These are phyloP conservation scores for Eupithecia exiguata DNA, from an alignment of 2,888 invertebrate species.

Conservation along the genomic window DNA sequence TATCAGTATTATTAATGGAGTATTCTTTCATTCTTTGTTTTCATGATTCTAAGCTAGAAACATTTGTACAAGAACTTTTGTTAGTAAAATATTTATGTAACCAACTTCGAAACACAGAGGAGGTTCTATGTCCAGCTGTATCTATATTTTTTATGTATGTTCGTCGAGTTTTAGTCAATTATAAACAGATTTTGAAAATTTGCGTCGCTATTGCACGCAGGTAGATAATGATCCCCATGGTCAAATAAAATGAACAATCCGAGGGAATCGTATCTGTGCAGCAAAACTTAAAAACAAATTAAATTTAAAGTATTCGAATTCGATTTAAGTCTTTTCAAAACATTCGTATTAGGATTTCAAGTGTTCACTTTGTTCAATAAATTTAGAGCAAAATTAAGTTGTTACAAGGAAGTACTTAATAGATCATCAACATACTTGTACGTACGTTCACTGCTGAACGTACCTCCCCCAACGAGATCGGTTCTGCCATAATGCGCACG, in stretches of 20 bases:
- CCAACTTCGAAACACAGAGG: no score
- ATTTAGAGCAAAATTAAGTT: not conserved
- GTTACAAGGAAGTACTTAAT: not conserved
- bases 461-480: not conserved
- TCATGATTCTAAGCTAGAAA: not conserved
- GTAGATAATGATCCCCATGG: no score
- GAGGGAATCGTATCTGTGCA: no score
- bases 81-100: not conserved
- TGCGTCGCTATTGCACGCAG: no score
- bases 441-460: not conserved
- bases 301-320: no score
- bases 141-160: no score
- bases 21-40: not conserved
- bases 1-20: slow-evolving; percentile 2
- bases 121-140: no score
- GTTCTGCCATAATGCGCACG: not conserved
- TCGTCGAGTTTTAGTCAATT: no score
- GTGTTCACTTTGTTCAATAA: not conserved
- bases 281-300: no score
- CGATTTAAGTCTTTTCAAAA: no score
- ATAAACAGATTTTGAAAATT: no score
- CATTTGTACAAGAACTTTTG: not conserved
- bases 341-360: not conserved
- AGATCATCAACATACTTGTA: not conserved
- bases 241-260: no score